Percentiles rank a stretch among this genome's conserved stretches.
Conservation (phyloP, 92 coral and sea anemone genomes). For the Heteractis magnifica region DNA sequence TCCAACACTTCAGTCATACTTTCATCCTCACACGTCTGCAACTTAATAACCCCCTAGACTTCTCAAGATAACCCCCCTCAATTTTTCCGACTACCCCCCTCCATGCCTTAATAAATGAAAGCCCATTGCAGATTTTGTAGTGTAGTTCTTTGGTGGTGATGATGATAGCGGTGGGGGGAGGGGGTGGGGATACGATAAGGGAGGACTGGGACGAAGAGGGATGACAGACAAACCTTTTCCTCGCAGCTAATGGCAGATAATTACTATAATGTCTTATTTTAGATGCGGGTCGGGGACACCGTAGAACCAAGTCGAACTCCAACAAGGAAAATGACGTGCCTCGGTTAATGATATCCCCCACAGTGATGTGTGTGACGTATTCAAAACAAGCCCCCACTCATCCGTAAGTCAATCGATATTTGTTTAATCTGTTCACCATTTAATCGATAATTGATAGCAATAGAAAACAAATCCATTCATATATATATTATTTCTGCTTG, state of each 20-base stretch:
- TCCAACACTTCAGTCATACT: no score
- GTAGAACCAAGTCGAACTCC: conserved; percentile 49
- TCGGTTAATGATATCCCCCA: conserved; percentile 72
- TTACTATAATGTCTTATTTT: background rate
- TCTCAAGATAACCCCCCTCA: no score
- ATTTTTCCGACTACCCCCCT: no score
- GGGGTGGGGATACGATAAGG: no score
- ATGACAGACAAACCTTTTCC: no score
- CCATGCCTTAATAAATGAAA: no score
- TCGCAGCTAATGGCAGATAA: background rate
- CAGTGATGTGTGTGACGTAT: conserved; percentile 73
- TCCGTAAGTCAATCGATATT: conserved; percentile 53
- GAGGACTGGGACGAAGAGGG: no score
- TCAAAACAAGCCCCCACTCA: conserved; percentile 52
- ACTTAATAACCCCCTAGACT: no score
- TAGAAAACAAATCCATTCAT: background rate
- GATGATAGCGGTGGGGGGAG: no score
- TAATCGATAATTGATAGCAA: background rate
- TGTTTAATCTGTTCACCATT: background rate
- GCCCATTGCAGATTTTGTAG: no score
- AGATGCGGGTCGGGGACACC: conserved; percentile 35
- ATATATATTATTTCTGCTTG: background rate
- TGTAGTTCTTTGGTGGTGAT: no score
- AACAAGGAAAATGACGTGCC: conserved; percentile 77
- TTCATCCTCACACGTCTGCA: no score